These are phyloP conservation scores for Drosophila flavopinicola DNA, from an alignment of 2,888 invertebrate genomes.

Conservation along the genomic window DNA sequence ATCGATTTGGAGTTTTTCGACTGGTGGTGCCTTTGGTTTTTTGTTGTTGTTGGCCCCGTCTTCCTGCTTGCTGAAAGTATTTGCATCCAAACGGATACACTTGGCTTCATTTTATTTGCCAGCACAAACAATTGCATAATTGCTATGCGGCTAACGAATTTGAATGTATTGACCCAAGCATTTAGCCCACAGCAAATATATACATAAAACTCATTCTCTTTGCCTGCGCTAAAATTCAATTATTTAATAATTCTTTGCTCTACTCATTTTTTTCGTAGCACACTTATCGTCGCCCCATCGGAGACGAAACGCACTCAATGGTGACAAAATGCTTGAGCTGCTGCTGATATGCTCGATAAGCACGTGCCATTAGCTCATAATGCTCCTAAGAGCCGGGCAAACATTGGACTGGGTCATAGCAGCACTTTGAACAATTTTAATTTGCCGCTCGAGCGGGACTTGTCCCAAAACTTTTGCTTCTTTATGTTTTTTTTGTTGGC, in stretches of 20 bases:
- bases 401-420: not conserved
- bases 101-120: conserved; percentile 74
- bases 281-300: conserved; percentile 45
- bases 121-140: conserved; percentile 78
- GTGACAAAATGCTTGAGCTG: conserved; percentile 64
- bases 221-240: conserved; percentile 38
- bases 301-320: conserved; percentile 44
- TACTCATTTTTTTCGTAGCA: conserved; percentile 17
- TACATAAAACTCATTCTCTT: conserved; percentile 21
- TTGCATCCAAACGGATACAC: conserved; percentile 56
- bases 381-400: conserved; percentile 7
- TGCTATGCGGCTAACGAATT: conserved; percentile 63
- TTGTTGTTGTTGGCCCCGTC: conserved; percentile 14
- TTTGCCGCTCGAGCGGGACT: conserved; percentile 62
- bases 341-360: conserved; percentile 70
- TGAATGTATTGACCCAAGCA: conserved; percentile 59
- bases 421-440: conserved; percentile 63
- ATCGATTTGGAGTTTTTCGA: conserved; percentile 80
- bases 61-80: conserved; percentile 53
- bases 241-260: conserved; percentile 12
- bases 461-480: conserved; percentile 42
- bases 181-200: conserved; percentile 45
- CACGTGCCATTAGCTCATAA: conserved; percentile 69
- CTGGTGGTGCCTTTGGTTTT: conserved; percentile 44
- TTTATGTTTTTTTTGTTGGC: not conserved